Base-by-base conservation (phyloP, 2,888 invertebrate species). In the Germaria angustata region DNA sequence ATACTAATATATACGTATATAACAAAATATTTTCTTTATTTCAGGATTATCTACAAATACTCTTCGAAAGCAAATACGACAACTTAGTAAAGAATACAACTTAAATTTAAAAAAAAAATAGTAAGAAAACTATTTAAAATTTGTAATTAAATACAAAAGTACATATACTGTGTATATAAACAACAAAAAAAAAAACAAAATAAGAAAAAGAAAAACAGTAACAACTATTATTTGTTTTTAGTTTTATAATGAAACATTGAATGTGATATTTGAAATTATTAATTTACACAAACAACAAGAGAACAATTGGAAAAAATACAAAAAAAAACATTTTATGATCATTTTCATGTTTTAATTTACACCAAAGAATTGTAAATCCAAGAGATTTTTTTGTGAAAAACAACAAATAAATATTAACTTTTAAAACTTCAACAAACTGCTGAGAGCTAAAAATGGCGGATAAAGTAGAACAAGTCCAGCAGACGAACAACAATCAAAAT, bases 381-480 rank as follows among this genome's bases (percentile, higher is more conserved):
- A 69, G 44, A 59, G 44, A 69, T 65, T 72, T 79, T 75, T 71
- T 55, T 46, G 11, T 20, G 28, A 41, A 36, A 72, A 61, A 32
- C 63, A 39, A 36, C 9, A 51, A 63, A 41, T 53, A 53, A 53
- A 63, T 34, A 53, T 44, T 13, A 51, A 68, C 22, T 22, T 63
- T 39, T 39, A 51, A 61, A 32, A 49, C 15, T 24, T 51, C 53
- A 53, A 49, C 36, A 78, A 57, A 76, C 73, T 66, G 20, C 22
- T 36, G 28, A 28, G 28, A 28, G 6, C 28, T 55, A 34, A 53
- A 61, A 28, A 91, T 91, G 91, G 90, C 91, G 51, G 91, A 91
- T 73, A 89, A 91, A 87, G 85, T 90, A 41, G 91, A 90, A 84
- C 89, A 89, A 84, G 84, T 86, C 46, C 86, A 86, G 63, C 76